These are phyloP conservation scores for Dicaeum eximium DNA, from an alignment of 2,113 vertebrate genomes.

Conservation along the genomic window DNA sequence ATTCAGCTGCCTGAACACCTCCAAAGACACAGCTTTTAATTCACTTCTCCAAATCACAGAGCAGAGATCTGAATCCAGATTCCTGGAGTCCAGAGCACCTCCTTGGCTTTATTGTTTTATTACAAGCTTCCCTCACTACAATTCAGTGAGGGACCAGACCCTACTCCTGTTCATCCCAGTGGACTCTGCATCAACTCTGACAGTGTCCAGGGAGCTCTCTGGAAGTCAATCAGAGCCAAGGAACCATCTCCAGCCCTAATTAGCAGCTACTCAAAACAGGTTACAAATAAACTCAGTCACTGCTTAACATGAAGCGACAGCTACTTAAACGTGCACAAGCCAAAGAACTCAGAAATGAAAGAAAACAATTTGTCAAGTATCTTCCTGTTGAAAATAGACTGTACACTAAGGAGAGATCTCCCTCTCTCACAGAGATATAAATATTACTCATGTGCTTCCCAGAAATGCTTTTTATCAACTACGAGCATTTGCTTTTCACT, in stretches of 20 bases:
- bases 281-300: neutral
- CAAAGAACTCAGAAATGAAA: neutral
- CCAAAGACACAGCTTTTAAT: neutral
- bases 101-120: neutral
- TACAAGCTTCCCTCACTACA: neutral
- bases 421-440: neutral
- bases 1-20: neutral
- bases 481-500: neutral
- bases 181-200: fast-evolving
- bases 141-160: neutral
- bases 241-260: neutral
- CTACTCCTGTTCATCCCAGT: neutral
- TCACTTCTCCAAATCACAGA: neutral
- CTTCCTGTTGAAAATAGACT: neutral
- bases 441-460: neutral
- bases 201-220: neutral
- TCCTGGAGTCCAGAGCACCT: neutral
- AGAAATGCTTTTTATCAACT: neutral
- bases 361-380: neutral
- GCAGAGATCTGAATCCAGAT: neutral
- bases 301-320: neutral
- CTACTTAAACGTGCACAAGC: neutral
- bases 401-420: neutral
- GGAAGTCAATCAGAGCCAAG: neutral
- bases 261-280: neutral